A percentile compares a stretch with the other conserved stretches of the same genome.
phyloP scores from a whole-genome alignment of 2,888 invertebrate genomes.

The Cephalotes varians region DNA sequence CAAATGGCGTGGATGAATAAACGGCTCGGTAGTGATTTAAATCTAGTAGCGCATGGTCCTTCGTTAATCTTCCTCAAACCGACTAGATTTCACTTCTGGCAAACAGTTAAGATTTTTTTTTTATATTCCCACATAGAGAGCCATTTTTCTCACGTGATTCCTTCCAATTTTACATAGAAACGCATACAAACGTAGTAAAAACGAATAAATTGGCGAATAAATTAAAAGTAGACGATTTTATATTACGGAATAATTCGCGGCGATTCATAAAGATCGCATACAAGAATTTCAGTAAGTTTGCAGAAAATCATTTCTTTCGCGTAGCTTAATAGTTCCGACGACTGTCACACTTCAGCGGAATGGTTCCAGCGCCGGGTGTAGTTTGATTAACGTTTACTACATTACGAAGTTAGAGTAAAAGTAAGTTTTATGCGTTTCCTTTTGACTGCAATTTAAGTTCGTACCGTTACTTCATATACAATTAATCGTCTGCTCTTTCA shows the following conservation, averaged over 20 bases:
- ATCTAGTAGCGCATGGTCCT: constrained; percentile 35
- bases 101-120: constrained; percentile 54
- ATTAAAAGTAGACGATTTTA: constrained; percentile 56
- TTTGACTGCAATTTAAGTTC: constrained; percentile 55
- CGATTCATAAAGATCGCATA: constrained; percentile 59
- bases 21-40: constrained; percentile 54
- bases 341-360: constrained; percentile 61
- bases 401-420: constrained; percentile 36
- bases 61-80: constrained; percentile 34
- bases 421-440: constrained; percentile 38
- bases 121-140: constrained; percentile 30
- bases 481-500: background rate
- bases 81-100: constrained; percentile 39
- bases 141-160: constrained; percentile 40
- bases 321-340: constrained; percentile 65
- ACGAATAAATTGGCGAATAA: constrained; percentile 63
- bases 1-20: constrained; percentile 52
- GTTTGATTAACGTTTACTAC: constrained; percentile 66
- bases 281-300: constrained; percentile 62
- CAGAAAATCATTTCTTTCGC: constrained; percentile 63
- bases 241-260: background rate
- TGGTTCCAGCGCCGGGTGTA: constrained; percentile 23
- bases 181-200: constrained; percentile 36
- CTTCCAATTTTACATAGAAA: constrained; percentile 48
- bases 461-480: background rate